Evolutionary conservation across 2,888 invertebrate species (phyloP).

Genomic region (Cheilosia soror): DNA sequence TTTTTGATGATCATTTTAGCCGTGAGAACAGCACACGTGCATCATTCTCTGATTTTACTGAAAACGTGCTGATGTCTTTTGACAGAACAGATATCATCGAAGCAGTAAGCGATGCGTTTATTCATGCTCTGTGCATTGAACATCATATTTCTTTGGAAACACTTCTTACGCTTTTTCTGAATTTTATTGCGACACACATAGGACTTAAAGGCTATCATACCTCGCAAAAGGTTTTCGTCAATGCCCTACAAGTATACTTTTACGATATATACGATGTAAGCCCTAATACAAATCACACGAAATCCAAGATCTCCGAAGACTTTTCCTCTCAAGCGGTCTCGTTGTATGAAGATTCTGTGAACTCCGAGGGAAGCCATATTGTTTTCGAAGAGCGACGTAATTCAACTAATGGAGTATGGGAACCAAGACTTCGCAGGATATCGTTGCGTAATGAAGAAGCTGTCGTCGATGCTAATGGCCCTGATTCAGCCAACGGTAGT

Average conservation of each 20-base stretch:
- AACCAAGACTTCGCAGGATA: slow-evolving; percentile 47
- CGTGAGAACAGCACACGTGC: slow-evolving; percentile 68
- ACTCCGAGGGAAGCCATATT: slow-evolving; percentile 68
- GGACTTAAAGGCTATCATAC: slow-evolving; percentile 85
- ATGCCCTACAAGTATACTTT: slow-evolving; percentile 85
- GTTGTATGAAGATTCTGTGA: slow-evolving; percentile 63
- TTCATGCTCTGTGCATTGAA: slow-evolving; percentile 82
- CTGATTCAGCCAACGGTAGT: slow-evolving; percentile 67
- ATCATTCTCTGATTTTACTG: slow-evolving; percentile 82
- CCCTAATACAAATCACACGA: slow-evolving; percentile 76
- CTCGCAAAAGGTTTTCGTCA: slow-evolving; percentile 84
- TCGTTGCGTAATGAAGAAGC: slow-evolving; percentile 51
- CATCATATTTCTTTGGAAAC: slow-evolving; percentile 81
- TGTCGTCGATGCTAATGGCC: slow-evolving; percentile 32
- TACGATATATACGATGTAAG: slow-evolving; percentile 82
- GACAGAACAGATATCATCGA: slow-evolving; percentile 80
- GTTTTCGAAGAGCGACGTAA: slow-evolving; percentile 70
- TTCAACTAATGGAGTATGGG: slow-evolving; percentile 60
- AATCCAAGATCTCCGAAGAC: slow-evolving; percentile 68
- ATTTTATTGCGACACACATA: slow-evolving; percentile 88
- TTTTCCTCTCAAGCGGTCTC: slow-evolving; percentile 62
- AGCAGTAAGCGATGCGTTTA: slow-evolving; percentile 82
- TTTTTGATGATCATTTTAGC: slow-evolving; percentile 80
- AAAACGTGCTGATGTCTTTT: slow-evolving; percentile 80
- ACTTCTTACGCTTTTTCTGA: slow-evolving; percentile 86